Evolutionary conservation across 2,888 invertebrate genomes (phyloP), one percentile per base, ranked within the genome.

Genomic region (Marasmarcha lunaedactyla): DNA sequence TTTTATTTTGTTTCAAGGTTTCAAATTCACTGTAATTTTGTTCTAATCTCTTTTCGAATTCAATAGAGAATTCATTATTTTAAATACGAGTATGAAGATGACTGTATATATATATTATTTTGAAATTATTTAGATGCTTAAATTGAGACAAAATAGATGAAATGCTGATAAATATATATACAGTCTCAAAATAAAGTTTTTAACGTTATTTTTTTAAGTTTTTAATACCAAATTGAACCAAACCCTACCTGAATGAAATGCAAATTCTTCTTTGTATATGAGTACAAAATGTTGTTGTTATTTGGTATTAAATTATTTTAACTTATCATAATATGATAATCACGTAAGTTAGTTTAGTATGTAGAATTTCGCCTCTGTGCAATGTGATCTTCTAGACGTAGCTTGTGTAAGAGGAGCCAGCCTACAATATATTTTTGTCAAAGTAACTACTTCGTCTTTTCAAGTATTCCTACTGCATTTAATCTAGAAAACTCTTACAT

Each of bases 311-410:
- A 30, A 10, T 7, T 30, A 11, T 40, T 46, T 46, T 46, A 38
- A 30, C 30, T 7, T 30, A 30, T 30, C 3, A 9, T 30, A 7
- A 10, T 4, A 7, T n/a, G 2, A 7, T 30, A 30, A 7, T 30
- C 3, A 30, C n/a, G 9, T 30, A 30, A 30, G 10, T 30, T 30
- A 30, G 10, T 7, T 30, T n/a, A 30, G 30, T 30, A 10, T 30
- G 53, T 52, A 50, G 42, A 61, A 57, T 59, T 52, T 63, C 57
- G 70, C 65, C 64, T 73, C 63, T 68, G 66, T 55, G 65, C 72
- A 71, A 66, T 78, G 78, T 79, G 76, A 78, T 79, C 74, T 77
- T 74, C 63, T 77, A 79, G 71, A 49, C 47, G 50, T 64, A 66
- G 59, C 54, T 55, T 55, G 46, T 55, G 30, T 30, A 7, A 10